Evolutionary conservation across 2,113 vertebrate species (phyloP).

Genomic region (Scomber scombrus): DNA sequence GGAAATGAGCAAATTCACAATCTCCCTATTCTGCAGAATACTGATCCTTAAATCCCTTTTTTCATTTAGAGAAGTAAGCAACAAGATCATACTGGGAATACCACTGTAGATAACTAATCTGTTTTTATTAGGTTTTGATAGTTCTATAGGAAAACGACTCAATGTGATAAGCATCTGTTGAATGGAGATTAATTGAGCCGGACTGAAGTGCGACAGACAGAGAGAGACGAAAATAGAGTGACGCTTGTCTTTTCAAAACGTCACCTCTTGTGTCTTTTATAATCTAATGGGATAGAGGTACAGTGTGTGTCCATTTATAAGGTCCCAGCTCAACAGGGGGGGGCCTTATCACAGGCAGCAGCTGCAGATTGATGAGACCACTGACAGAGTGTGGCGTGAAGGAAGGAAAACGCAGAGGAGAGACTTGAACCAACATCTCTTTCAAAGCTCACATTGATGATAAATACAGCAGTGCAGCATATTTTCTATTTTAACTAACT

Average conservation of each 20-base stretch:
- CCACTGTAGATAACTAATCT: conserved; percentile 31
- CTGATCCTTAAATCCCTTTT: neutral
- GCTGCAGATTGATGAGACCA: conserved; percentile 74
- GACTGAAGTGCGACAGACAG: conserved; percentile 24
- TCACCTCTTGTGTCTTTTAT: conserved; percentile 62
- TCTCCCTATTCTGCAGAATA: neutral
- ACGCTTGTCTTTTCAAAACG: conserved; percentile 33
- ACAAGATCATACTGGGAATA: conserved; percentile 3
- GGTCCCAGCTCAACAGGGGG: conserved; percentile 69
- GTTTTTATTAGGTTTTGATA: conserved; percentile 46
- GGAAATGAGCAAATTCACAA: neutral
- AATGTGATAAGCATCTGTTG: conserved; percentile 62
- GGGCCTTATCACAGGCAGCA: conserved; percentile 65
- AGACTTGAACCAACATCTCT: conserved; percentile 8
- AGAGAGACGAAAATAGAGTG: conserved; percentile 36
- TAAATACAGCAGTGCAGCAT: neutral
- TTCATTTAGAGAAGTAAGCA: conserved; percentile 8
- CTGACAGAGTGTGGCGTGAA: conserved; percentile 58
- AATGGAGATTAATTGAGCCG: conserved; percentile 60
- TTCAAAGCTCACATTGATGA: conserved; percentile 15
- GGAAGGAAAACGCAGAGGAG: conserved; percentile 24
- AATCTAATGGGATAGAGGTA: conserved; percentile 61
- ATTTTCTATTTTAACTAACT: conserved; percentile 5
- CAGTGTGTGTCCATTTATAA: conserved; percentile 68
- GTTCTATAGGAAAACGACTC: conserved; percentile 31